Conservation (phyloP, 2,113 vertebrate genomes). For the Grammomys surdaster region DNA sequence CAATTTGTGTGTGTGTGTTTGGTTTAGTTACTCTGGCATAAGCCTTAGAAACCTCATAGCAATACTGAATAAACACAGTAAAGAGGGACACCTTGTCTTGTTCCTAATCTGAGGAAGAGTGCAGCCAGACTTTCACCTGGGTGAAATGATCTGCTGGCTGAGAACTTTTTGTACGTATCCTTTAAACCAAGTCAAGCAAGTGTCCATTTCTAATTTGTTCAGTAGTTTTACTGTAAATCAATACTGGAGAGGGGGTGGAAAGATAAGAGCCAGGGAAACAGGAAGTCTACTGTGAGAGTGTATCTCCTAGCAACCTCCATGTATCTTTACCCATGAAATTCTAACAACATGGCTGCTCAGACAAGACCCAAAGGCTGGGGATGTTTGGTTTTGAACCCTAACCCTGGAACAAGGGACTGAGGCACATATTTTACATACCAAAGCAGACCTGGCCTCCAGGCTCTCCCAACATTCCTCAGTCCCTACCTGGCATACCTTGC, state of each 20-base stretch:
- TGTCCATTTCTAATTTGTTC: neutral
- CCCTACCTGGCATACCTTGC: too few species aligned
- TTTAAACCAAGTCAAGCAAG: neutral
- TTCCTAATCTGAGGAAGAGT: slow-evolving; percentile 24
- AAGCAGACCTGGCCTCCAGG: too few species aligned
- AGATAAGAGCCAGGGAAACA: neutral
- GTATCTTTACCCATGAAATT: neutral
- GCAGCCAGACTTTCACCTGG: neutral
- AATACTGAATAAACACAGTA: neutral
- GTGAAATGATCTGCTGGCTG: neutral
- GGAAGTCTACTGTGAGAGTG: neutral
- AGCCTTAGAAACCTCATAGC: neutral
- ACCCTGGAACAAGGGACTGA: too few species aligned
- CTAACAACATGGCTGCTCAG: neutral
- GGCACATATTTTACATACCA: too few species aligned
- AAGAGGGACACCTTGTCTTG: neutral
- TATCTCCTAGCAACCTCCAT: neutral
- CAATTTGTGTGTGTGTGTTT: neutral
- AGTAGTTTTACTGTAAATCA: slow-evolving; percentile 1
- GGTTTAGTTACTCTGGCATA: neutral
- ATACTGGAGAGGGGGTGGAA: neutral
- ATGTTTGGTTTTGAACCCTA: too few species aligned
- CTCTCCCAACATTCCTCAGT: too few species aligned
- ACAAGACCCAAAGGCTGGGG: neutral
- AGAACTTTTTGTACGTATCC: neutral